Conservation (phyloP, 2,888 invertebrate genomes). For the Eupithecia pulchellata region DNA sequence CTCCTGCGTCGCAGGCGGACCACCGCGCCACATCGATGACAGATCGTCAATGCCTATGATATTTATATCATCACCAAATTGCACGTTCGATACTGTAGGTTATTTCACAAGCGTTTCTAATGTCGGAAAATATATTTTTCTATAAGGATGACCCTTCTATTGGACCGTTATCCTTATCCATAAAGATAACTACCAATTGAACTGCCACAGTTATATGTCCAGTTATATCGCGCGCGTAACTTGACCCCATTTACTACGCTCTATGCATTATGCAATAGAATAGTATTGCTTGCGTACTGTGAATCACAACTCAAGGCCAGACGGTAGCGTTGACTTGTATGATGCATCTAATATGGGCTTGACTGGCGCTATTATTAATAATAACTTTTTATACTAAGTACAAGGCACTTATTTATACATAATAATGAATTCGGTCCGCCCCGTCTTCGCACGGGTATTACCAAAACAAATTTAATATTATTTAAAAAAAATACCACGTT, state of each 20-base stretch:
- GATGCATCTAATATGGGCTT: slow-evolving; percentile 10
- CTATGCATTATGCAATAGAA: not conserved
- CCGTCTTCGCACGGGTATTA: too few species aligned
- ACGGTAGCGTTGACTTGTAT: not conserved
- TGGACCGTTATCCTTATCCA: not conserved
- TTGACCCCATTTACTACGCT: slow-evolving; percentile 11
- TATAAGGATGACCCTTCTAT: too few species aligned
- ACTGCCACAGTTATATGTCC: not conserved
- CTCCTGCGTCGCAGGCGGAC: too few species aligned
- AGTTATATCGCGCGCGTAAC: slow-evolving; percentile 7
- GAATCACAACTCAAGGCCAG: slow-evolving; percentile 19
- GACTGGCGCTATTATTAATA: not conserved
- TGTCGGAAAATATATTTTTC: too few species aligned
- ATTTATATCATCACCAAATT: too few species aligned
- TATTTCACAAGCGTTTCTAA: not conserved
- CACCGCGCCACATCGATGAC: too few species aligned
- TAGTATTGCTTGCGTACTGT: slow-evolving; percentile 6
- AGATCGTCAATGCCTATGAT: too few species aligned
- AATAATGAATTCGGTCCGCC: too few species aligned
- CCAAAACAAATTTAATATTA: too few species aligned
- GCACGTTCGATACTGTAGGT: too few species aligned
- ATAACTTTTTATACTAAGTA: not conserved
- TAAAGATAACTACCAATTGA: not conserved
- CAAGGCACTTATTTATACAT: not conserved
- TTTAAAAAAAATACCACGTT: too few species aligned